Base-by-base conservation (phyloP, 2,888 invertebrate species). In the Dryobota labecula region DNA sequence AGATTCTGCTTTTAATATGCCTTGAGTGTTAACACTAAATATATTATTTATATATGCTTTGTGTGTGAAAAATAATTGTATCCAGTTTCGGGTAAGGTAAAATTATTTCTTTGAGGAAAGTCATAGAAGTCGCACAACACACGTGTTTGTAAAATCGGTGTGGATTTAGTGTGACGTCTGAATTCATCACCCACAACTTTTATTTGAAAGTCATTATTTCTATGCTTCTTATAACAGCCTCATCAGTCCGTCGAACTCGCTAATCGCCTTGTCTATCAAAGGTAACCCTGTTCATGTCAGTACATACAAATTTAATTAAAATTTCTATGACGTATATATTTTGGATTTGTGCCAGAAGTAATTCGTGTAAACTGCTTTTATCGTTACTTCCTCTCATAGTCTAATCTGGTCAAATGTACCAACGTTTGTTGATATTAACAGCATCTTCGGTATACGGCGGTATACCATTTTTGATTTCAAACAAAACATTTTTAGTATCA, bases 321-420 rank as follows among this genome's bases (percentile, higher is more conserved):
- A 77, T 47, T 58, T 24, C 49, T 41, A 54, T 67, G 66, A 73
- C 56, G 56, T 53, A 78, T 77, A 47, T 51, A 43, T 57, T 57
- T 62, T 67, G 75, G 76, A 62, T 73, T 36, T 36, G 33, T 51
- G 74, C 65, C 80, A 76, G 57, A 79, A 79, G n/a, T 60, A 63
- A 54, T 61, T 60, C 11, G 15, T 45, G 30, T 54, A 60, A n/a
- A 60, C 53, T 6, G 30, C 30, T 45, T 75, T 45, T 75, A 75
- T 64, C 41, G 64, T 69, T 51, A 56, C 56, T 36, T 56, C 61
- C 45, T 68, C 41, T 51, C 56, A 43, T 53, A 51, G 43, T 75
- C 49, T 74, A 56, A 68, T 68, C 64, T 47, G 51, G 56, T 75
- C 18, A 49, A 80, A 56, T 64, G 38, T 79, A 56, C 64, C 13